phyloP scores from a whole-genome alignment of 2,888 invertebrate genomes.

The Melipona bicolor region DNA sequence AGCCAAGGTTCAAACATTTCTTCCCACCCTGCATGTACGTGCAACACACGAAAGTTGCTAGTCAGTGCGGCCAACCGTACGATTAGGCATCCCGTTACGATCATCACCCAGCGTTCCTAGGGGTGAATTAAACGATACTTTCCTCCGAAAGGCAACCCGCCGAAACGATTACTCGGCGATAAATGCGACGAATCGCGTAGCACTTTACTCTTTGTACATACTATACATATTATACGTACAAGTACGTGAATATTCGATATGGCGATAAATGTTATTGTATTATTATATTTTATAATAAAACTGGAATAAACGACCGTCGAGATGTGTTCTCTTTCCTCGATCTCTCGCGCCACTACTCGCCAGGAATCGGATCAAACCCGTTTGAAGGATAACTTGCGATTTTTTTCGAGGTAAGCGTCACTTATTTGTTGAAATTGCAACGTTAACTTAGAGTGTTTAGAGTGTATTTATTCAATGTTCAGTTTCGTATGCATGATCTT shows the following conservation, averaged over 20 bases:
- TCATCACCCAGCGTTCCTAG: background rate
- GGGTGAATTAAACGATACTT: background rate
- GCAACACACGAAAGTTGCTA: background rate
- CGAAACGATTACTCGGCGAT: background rate
- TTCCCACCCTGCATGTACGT: too few relatives aligned
- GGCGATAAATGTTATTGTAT: constrained; percentile 76
- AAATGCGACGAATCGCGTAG: background rate
- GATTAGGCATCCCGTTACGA: background rate
- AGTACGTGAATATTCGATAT: constrained; percentile 66
- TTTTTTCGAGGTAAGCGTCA: too few relatives aligned
- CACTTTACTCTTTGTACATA: constrained; percentile 57
- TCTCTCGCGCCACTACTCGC: background rate
- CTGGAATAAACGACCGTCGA: constrained; percentile 36
- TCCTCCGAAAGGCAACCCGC: background rate
- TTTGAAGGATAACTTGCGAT: too few relatives aligned
- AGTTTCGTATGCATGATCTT: too few relatives aligned
- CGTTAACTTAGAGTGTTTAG: too few relatives aligned
- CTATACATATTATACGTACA: constrained; percentile 57
- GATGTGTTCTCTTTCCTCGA: background rate
- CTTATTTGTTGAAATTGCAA: too few relatives aligned
- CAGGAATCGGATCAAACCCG: background rate
- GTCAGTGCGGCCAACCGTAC: background rate
- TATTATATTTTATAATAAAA: constrained; percentile 81
- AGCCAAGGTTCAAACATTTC: too few relatives aligned
- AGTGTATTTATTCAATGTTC: too few relatives aligned